phyloP scores from a whole-genome alignment of 2,888 invertebrate genomes.

The Julus scanicus region DNA sequence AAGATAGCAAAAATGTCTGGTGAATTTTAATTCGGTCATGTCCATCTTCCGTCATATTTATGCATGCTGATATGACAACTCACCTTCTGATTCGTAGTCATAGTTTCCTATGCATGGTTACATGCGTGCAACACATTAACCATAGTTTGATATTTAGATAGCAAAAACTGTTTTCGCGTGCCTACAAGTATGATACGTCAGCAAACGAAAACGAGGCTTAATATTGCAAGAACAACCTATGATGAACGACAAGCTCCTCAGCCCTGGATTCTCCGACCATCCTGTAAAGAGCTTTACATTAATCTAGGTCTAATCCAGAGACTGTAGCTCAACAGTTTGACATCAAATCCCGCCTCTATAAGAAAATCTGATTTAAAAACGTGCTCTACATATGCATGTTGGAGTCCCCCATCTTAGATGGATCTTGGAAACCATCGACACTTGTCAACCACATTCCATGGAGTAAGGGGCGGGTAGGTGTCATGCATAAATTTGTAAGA shows the following conservation, averaged over 20 bases:
- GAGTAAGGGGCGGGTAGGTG: background rate
- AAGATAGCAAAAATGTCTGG: too few relatives aligned
- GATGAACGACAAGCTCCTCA: background rate
- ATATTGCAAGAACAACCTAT: too few relatives aligned
- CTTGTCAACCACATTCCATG: background rate
- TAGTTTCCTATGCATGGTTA: too few relatives aligned
- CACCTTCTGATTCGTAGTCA: too few relatives aligned
- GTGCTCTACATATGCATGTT: slow-evolving; percentile 31
- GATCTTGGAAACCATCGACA: background rate
- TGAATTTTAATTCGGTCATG: too few relatives aligned
- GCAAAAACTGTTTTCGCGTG: too few relatives aligned
- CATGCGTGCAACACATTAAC: too few relatives aligned
- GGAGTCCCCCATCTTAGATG: background rate
- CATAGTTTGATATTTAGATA: too few relatives aligned
- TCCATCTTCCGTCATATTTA: too few relatives aligned
- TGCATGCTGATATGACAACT: too few relatives aligned
- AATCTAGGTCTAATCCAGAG: background rate
- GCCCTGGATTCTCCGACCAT: background rate
- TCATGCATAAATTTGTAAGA: background rate
- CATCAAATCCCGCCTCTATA: background rate
- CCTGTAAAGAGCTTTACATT: background rate
- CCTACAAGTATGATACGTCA: too few relatives aligned
- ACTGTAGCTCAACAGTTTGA: background rate
- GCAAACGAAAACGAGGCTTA: too few relatives aligned
- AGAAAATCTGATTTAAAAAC: background rate